Conservation (phyloP, 53 echinoderm and acorn worm genomes). For the Echinarachnius parma region DNA sequence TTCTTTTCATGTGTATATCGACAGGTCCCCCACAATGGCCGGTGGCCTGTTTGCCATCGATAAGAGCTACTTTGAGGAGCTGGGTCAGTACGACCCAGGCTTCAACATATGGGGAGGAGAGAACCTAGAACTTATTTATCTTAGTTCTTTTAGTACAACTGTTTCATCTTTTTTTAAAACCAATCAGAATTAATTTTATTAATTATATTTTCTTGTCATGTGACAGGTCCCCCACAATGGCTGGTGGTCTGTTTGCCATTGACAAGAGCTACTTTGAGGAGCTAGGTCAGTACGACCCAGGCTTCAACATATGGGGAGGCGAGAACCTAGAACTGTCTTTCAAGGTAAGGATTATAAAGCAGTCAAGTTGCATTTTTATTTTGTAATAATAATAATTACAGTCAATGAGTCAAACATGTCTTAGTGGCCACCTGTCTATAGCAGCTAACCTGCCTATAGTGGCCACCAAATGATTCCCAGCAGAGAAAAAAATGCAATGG, state of each 20-base stretch:
- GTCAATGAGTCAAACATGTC: too few relatives aligned
- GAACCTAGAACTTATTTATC: too few relatives aligned
- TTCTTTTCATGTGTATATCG: neutral
- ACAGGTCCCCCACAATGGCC: constrained; percentile 86
- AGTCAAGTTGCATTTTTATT: too few relatives aligned
- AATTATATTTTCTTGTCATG: too few relatives aligned
- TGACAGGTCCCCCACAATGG: constrained; percentile 82
- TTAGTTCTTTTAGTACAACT: too few relatives aligned
- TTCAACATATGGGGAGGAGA: constrained; percentile 99
- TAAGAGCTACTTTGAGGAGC: constrained; percentile 78
- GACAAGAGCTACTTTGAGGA: constrained; percentile 83
- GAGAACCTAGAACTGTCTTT: constrained; percentile 97
- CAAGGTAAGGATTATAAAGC: constrained; percentile 78
- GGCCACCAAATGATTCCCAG: too few relatives aligned
- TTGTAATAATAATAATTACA: too few relatives aligned
- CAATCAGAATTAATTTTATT: too few relatives aligned
- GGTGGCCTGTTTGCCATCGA: constrained; percentile 87
- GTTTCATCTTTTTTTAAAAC: too few relatives aligned
- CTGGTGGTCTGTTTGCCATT: constrained; percentile 84
- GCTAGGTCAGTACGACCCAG: constrained; percentile 79
- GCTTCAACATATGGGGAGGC: constrained; percentile 98
- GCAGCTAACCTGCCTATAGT: too few relatives aligned
- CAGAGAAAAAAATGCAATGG: too few relatives aligned
- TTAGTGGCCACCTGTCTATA: too few relatives aligned
- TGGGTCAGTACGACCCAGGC: constrained; percentile 84